Evolutionary conservation across 2,113 vertebrate genomes (phyloP).

Genomic region (Cinclus mexicanus): DNA sequence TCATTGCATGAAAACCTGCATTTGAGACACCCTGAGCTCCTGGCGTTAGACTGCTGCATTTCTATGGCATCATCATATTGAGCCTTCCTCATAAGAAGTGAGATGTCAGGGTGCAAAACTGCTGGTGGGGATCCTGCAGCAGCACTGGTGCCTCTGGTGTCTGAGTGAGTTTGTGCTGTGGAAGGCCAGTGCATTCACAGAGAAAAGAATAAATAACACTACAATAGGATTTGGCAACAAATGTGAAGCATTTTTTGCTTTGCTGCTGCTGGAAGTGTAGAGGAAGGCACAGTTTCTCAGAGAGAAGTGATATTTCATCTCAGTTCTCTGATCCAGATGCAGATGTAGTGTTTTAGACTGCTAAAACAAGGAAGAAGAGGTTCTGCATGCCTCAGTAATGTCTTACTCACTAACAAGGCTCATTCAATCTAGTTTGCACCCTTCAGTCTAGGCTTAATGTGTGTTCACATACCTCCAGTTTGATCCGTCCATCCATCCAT

Average conservation of each 20-base stretch:
- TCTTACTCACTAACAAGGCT: neutral
- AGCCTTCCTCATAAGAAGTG: neutral
- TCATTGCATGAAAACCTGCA: neutral
- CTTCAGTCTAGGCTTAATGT: neutral
- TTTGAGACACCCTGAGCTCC: fast-evolving
- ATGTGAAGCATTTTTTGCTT: neutral
- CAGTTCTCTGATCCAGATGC: neutral
- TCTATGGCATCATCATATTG: neutral
- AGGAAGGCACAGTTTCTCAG: neutral
- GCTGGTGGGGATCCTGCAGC: neutral
- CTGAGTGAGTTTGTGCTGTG: neutral
- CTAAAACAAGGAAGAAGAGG: neutral
- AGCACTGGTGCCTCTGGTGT: neutral
- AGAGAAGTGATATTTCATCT: neutral
- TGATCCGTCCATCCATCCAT: neutral
- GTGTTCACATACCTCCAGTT: neutral
- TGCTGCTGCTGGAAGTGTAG: neutral
- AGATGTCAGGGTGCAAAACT: neutral
- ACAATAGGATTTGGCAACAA: conserved; percentile 13
- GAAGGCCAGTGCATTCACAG: neutral
- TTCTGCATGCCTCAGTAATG: neutral
- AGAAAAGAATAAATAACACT: neutral
- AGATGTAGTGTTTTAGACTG: neutral
- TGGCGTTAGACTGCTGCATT: neutral
- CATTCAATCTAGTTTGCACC: neutral